Base-by-base conservation (phyloP, 1,140 invertebrate genomes). In the Grapholita molesta region DNA sequence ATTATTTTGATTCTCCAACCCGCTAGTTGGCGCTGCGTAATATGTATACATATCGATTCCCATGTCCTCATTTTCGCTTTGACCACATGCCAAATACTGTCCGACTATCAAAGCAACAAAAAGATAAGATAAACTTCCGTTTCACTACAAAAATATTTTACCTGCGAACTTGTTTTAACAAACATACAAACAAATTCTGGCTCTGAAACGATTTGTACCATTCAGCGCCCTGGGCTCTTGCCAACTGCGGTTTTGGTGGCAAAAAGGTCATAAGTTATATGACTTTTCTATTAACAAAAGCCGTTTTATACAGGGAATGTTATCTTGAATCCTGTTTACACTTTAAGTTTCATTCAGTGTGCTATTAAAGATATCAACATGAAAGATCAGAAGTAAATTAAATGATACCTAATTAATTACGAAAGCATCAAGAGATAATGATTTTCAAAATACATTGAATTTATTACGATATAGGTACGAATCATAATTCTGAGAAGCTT, bases 111-210 rank as follows among this genome's bases (percentile, higher is more conserved):
- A 42, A 42, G n/a, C 18, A 53, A 53, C 18, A 53, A 53, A 53
- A 53, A 21, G 23, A 53, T 23, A 53, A 53, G 18, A 24, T 23
- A 24, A 53, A 53, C 52, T 24, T 24, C 23, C 52, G 23, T 53
- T 53, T 57, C 12, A 3, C n/a, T n/a, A 57, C 53, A 57, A 57
- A 57, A 57, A 57, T 57, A 57, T 57, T 25, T 57, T 25, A 57
- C 53, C 53, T 57, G 53, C 23, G 28, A 57, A 53, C 18, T 53
- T 23, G 52, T 25, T 23, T 24, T 25, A 12, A 25, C 53, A 57
- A 25, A 57, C 53, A 24, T 25, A 15, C 53, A 25, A 57, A 57
- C 53, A 57, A 57, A 57, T 57, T 57, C 53, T n/a, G 24, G 53
- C 53, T 57, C 24, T 24, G 24, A 30, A 25, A n/a, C 53, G 53